These are phyloP conservation scores for Sarotherodon lohbergeri DNA, from an alignment of 2,113 vertebrate genomes.

Conservation along the genomic window DNA sequence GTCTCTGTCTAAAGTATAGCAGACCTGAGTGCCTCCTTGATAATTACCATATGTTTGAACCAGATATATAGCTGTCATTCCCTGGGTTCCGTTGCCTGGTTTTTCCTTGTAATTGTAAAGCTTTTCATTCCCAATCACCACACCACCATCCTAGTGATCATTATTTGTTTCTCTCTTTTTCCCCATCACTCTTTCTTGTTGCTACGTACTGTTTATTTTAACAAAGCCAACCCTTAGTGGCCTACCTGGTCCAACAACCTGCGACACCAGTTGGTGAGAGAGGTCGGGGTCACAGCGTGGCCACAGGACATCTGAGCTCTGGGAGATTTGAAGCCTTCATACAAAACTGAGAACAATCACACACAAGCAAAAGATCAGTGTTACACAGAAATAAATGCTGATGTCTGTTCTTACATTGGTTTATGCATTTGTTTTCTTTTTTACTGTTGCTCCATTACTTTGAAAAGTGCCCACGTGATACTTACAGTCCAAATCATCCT, in stretches of 20 bases:
- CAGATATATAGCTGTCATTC: no score
- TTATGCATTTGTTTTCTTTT: no score
- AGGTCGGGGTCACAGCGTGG: background rate
- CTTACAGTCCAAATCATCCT: background rate
- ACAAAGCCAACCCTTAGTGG: background rate
- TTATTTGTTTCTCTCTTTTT: no score
- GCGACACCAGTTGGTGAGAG: slow-evolving; percentile 23
- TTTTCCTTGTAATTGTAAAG: no score
- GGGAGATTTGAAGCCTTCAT: background rate
- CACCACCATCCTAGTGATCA: no score
- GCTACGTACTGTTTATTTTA: no score
- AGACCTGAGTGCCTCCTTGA: fast-evolving
- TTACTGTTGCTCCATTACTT: background rate
- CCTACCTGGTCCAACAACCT: background rate
- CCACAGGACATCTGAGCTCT: background rate
- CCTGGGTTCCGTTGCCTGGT: no score
- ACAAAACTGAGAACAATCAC: background rate
- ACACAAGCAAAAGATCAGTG: background rate
- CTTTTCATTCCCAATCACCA: no score
- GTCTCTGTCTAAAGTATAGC: no score
- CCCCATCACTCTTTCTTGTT: no score
- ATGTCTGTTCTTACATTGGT: no score
- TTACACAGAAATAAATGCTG: background rate
- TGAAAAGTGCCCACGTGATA: background rate
- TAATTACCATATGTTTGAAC: no score